Conservation (phyloP, 2,113 vertebrate species). For the Indicator indicator region DNA sequence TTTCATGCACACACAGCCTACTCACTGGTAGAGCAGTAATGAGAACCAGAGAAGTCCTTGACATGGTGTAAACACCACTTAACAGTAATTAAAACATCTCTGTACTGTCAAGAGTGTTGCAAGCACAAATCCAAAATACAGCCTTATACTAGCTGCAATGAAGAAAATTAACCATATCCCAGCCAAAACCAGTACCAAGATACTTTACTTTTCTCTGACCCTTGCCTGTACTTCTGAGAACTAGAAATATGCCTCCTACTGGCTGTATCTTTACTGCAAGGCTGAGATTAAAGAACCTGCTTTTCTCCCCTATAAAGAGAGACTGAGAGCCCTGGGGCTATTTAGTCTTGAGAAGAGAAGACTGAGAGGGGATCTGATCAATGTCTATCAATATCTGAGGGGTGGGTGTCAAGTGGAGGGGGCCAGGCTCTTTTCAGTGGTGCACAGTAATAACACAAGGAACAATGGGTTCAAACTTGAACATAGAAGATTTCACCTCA, state of each 20-base stretch:
- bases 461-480: no score
- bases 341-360: no score
- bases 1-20: background rate
- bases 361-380: no score
- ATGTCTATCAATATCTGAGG: no score
- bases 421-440: no score
- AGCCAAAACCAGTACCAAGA: background rate
- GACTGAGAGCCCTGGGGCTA: no score
- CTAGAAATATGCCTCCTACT: background rate
- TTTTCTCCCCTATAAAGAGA: background rate
- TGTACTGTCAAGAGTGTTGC: background rate
- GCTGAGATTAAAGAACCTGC: background rate
- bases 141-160: background rate
- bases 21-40: accelerated
- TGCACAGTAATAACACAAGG: no score
- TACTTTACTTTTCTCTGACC: background rate
- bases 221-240: background rate
- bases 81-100: background rate
- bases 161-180: background rate
- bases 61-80: background rate
- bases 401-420: no score
- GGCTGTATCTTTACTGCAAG: background rate
- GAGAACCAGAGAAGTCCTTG: background rate
- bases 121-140: background rate
- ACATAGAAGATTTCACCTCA: no score